A percentile compares a stretch with the other conserved stretches of the same genome.
Conservation (phyloP, 2,113 vertebrate species). For the Gobio gobio region DNA sequence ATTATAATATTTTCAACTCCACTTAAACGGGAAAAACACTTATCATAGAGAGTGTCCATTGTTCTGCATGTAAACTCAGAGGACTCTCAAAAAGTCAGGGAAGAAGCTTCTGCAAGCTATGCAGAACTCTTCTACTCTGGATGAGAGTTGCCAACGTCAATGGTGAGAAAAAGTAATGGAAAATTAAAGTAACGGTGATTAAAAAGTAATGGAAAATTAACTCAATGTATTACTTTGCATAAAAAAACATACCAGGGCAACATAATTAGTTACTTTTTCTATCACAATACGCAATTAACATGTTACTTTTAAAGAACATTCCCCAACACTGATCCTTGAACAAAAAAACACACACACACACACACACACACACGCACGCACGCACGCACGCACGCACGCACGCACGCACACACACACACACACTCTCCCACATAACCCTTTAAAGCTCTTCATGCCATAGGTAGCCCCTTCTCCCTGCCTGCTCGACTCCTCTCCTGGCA, state of each 20-base stretch:
- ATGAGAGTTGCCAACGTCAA: not conserved
- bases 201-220: not conserved
- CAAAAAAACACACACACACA: slow-evolving; percentile 35
- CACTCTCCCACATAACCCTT: slow-evolving; percentile 51
- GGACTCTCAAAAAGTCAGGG: not conserved
- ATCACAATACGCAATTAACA: not conserved
- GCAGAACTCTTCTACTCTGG: not conserved
- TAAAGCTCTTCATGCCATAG: slow-evolving; percentile 72
- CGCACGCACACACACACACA: too few species aligned
- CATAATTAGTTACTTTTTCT: not conserved
- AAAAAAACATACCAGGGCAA: not conserved
- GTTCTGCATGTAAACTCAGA: not conserved
- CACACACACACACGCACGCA: slow-evolving; percentile 29
- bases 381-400: too few species aligned
- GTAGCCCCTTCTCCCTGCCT: slow-evolving; percentile 73
- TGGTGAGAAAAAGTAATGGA: not conserved
- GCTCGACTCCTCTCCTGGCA: slow-evolving; percentile 72
- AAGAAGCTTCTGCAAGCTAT: not conserved
- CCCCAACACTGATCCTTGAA: slow-evolving; percentile 8
- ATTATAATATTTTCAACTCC: not conserved
- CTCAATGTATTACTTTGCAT: not conserved
- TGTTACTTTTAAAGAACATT: not conserved
- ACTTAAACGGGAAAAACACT: not conserved
- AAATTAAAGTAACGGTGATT: too few species aligned
- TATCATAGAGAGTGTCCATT: not conserved